Conservation (phyloP, 1,140 invertebrate species). For the Cydia fagiglandana region DNA sequence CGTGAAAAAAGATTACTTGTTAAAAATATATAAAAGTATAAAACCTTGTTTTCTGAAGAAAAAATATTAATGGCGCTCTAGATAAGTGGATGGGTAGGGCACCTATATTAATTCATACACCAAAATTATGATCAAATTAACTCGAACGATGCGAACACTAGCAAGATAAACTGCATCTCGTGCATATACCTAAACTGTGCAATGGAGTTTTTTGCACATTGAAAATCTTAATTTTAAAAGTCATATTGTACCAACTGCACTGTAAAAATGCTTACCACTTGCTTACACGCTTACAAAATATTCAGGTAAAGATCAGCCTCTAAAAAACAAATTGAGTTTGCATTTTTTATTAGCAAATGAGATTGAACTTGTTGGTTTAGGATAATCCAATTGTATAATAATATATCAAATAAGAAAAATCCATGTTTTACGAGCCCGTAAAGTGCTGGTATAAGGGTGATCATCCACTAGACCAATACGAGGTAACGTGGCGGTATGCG, state of each 20-base stretch:
- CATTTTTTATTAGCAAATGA: background rate
- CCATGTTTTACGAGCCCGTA: background rate
- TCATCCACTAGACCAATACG: background rate
- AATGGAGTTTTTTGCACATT: slow-evolving; percentile 28
- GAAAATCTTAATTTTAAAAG: slow-evolving; percentile 28
- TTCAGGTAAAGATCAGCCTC: background rate
- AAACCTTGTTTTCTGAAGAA: too few relatives aligned
- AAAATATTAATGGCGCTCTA: too few relatives aligned
- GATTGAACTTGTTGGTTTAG: background rate
- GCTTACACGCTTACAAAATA: background rate
- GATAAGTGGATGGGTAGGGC: too few relatives aligned
- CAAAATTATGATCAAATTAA: too few relatives aligned
- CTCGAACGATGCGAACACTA: too few relatives aligned
- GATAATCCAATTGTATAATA: background rate
- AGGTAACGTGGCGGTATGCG: background rate
- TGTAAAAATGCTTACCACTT: background rate
- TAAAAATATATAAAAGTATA: too few relatives aligned
- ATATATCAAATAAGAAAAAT: background rate
- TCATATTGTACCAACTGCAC: slow-evolving; percentile 44
- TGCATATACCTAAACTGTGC: background rate
- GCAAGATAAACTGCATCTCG: too few relatives aligned
- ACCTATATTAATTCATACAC: too few relatives aligned
- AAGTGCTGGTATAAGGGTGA: background rate
- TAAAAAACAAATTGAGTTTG: background rate
- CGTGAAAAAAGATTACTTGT: too few relatives aligned